Percentiles rank a stretch among this genome's conserved stretches.
These are phyloP conservation scores for Hirtodrosophila confusa DNA, from an alignment of 2,888 invertebrate genomes.

Conservation along the genomic window DNA sequence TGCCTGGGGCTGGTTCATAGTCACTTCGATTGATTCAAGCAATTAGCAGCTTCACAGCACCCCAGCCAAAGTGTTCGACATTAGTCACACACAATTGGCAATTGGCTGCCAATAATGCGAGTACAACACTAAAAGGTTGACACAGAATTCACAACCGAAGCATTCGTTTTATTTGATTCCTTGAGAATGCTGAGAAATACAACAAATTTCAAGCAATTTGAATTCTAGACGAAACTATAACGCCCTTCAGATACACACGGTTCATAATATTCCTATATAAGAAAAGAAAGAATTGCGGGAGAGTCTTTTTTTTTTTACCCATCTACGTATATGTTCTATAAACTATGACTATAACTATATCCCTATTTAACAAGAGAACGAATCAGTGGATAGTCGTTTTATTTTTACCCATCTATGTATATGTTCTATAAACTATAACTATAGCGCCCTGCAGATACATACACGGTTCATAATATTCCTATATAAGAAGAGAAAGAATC, in stretches of 20 bases:
- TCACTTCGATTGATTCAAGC: constrained; percentile 50
- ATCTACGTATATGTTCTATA: too few relatives aligned
- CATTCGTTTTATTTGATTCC: constrained; percentile 39
- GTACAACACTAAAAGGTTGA: constrained; percentile 15
- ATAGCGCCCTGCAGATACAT: constrained; percentile 8
- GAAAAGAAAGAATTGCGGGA: too few relatives aligned
- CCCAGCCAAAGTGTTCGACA: constrained; percentile 29
- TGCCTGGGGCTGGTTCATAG: too few relatives aligned
- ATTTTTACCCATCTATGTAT: too few relatives aligned
- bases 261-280: too few relatives aligned
- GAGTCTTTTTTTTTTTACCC: too few relatives aligned
- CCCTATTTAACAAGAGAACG: too few relatives aligned
- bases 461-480: too few relatives aligned
- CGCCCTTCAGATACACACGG: constrained; percentile 5
- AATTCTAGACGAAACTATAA: background rate
- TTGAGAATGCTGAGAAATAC: constrained; percentile 17
- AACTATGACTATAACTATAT: too few relatives aligned
- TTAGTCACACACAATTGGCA: constrained; percentile 65
- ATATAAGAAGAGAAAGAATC: too few relatives aligned
- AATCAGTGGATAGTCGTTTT: too few relatives aligned
- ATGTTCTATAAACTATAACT: too few relatives aligned
- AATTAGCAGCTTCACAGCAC: constrained; percentile 63
- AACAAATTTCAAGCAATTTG: background rate
- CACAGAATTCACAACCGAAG: constrained; percentile 25
- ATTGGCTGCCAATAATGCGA: constrained; percentile 50